Conservation (phyloP, 2,797 vertebrate species). For the Chromobotia macracanthus region DNA sequence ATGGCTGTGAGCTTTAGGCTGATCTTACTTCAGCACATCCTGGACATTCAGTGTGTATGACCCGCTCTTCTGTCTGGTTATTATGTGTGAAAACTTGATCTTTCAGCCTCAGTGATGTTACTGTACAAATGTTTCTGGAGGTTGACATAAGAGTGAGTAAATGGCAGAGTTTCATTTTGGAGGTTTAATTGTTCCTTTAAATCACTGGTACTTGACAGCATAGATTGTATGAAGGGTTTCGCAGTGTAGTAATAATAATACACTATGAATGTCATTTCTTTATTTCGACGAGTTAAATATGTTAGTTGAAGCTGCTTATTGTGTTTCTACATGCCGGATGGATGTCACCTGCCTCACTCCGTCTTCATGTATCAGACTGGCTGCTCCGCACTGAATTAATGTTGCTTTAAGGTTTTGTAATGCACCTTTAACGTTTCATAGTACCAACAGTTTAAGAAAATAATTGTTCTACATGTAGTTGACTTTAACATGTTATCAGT, state of each 20-base stretch:
- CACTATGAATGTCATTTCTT: conserved; percentile 33
- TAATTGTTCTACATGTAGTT: neutral
- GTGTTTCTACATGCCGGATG: too few species aligned
- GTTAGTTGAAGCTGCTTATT: too few species aligned
- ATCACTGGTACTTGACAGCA: conserved; percentile 7
- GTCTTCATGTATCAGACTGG: conserved; percentile 55
- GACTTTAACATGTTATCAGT: neutral
- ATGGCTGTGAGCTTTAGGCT: too few species aligned
- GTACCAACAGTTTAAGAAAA: conserved; percentile 11
- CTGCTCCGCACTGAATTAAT: conserved; percentile 25
- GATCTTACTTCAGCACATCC: too few species aligned
- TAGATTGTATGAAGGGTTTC: conserved; percentile 19
- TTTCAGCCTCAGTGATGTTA: too few species aligned
- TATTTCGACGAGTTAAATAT: conserved; percentile 54
- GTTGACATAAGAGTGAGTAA: neutral
- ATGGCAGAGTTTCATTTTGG: neutral
- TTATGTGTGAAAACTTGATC: too few species aligned
- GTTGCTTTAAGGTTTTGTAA: conserved; percentile 34
- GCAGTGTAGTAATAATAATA: conserved; percentile 19
- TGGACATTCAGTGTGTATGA: too few species aligned
- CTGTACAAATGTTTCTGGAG: too few species aligned
- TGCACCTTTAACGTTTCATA: conserved; percentile 4
- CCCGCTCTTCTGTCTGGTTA: too few species aligned
- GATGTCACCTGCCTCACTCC: conserved; percentile 52
- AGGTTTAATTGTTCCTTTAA: neutral